Base-by-base conservation (phyloP, 2,113 vertebrate species). In the Lepus americanus region DNA sequence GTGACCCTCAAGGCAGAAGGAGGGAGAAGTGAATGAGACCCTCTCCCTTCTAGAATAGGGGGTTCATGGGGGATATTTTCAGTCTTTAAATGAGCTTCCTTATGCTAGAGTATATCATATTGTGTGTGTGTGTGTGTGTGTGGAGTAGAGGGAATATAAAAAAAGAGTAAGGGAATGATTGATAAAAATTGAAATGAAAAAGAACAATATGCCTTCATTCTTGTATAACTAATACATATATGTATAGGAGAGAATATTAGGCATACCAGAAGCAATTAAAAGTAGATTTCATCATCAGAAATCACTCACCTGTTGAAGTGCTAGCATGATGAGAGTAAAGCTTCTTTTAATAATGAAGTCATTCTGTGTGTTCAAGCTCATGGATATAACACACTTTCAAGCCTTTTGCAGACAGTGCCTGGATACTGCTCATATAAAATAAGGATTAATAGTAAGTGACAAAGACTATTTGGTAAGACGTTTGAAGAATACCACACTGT, bases 241-340 rank as follows among this genome's bases (percentile, higher is more conserved):
- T 36, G 19, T 53, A 22, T 27, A 87, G 70, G 25, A 78, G 27
- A 76, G 55, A 92, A 1, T 64, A 33, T 87, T 79, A 82, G 36
- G 39, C 59, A 76, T 3, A 83, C 25, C 83, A 51, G 33, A 88
- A 83, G 22, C 19, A 72, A 63, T 36, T 61, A 33, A 94, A 77
- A 90, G 39, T 33, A 89, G 44, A n/a, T 73, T 90, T 82, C 78
- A 69, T 73, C 27, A 49, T 87, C 70, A 94, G 77, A 87, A 66
- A 64, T 86, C 66, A 49, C 10, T 53, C 31, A 8, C 20, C 9
- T 82, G 63, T 88, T 69, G 29, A 36, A 93, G 79, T 44, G 8
- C 64, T 84, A 31, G 3, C 25, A 14, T 66, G 36, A 91, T 72
- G 76, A 66, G 72, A 93, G 12, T 82, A 89, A 63, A 83, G n/a